These are phyloP conservation scores for Chironomus tentans DNA, from an alignment of 2,888 invertebrate species.

Conservation along the genomic window DNA sequence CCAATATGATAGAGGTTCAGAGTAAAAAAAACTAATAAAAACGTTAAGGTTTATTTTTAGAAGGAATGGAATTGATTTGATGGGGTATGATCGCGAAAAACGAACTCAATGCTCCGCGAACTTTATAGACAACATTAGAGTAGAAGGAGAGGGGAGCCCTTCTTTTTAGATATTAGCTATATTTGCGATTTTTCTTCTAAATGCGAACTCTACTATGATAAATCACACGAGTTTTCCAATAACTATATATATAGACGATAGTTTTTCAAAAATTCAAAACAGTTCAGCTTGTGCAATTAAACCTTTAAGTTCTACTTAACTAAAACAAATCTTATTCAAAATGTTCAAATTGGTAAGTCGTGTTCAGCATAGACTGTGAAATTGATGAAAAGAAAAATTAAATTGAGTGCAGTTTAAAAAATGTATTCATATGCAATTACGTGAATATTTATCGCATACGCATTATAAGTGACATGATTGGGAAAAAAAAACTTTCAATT, in stretches of 20 bases:
- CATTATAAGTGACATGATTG: no score
- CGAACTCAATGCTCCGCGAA: neutral
- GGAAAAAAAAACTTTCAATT: no score
- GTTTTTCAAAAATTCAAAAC: slow-evolving; percentile 11
- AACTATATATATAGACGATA: slow-evolving; percentile 1
- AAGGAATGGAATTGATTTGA: neutral
- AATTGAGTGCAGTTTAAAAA: no score
- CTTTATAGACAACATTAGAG: neutral
- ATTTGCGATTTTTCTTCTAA: neutral
- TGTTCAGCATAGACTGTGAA: neutral
- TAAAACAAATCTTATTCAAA: slow-evolving; percentile 3
- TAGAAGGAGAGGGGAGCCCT: slow-evolving; percentile 22
- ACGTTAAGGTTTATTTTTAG: neutral
- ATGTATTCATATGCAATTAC: no score
- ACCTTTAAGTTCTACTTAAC: slow-evolving; percentile 23
- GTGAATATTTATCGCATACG: no score
- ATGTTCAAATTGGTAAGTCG: slow-evolving; percentile 27
- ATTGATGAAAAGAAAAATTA: no score
- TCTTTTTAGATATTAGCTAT: slow-evolving; percentile 14
- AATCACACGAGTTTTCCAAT: slow-evolving; percentile 18
- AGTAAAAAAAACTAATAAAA: neutral
- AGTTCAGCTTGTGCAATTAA: slow-evolving; percentile 21
- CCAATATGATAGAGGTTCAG: neutral
- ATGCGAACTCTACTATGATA: slow-evolving; percentile 10
- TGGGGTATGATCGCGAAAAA: neutral